Evolutionary conservation across 2,888 invertebrate genomes (phyloP).

Genomic region (Mylabris sibirica): DNA sequence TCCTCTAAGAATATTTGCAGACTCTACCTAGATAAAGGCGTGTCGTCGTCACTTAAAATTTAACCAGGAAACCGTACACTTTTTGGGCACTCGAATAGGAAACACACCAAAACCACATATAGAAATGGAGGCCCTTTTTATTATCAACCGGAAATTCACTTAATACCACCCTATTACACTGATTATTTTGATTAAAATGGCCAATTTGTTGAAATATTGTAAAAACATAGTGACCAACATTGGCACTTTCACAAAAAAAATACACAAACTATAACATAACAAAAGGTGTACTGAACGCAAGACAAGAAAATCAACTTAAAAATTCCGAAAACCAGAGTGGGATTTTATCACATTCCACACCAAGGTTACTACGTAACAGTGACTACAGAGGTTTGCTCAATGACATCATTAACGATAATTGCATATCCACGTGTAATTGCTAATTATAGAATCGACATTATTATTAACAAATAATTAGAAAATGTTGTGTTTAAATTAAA

Average conservation of each 20-base stretch:
- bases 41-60: not conserved
- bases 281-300: not conserved
- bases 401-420: not conserved
- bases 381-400: not conserved
- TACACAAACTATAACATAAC: not conserved
- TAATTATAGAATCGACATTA: not conserved
- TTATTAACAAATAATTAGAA: not conserved
- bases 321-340: not conserved
- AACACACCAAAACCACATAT: not conserved
- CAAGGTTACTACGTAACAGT: constrained; percentile 1
- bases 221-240: not conserved
- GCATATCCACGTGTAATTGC: not conserved
- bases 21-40: not conserved
- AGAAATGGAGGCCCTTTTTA: not conserved
- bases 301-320: not conserved
- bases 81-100: not conserved
- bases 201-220: not conserved
- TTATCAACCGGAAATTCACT: not conserved
- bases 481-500: not conserved
- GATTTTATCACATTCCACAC: not conserved
- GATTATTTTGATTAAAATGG: not conserved
- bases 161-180: not conserved
- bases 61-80: not conserved
- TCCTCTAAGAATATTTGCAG: constrained; percentile 2
- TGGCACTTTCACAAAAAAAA: not conserved